These are phyloP conservation scores for Squalus acanthias DNA, from an alignment of 2,797 vertebrate species.

Conservation along the genomic window DNA sequence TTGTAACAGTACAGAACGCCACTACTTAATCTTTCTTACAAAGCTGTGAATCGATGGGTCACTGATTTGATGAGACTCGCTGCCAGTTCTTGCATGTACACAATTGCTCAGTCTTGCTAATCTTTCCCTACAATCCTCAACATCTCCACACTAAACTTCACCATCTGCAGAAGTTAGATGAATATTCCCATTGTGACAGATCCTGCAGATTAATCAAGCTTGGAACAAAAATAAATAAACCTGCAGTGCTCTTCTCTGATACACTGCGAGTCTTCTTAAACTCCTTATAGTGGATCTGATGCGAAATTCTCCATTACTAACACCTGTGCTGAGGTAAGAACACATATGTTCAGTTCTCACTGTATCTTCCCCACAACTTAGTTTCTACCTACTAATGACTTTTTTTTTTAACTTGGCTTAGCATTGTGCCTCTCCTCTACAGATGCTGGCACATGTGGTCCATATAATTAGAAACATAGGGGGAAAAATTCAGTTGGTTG, in stretches of 20 bases:
- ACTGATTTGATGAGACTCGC: neutral
- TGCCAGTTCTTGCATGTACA: neutral
- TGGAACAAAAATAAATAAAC: neutral
- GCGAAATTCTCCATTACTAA: neutral
- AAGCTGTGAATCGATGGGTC: neutral
- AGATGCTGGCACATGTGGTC: conserved; percentile 1
- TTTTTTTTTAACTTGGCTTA: neutral
- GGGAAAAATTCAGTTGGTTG: no score
- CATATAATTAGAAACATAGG: neutral
- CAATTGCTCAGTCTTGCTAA: neutral
- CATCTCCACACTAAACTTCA: neutral
- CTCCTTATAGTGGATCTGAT: neutral
- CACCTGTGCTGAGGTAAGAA: neutral
- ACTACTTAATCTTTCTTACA: neutral
- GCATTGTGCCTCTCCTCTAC: neutral
- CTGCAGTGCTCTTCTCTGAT: neutral
- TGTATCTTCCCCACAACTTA: neutral
- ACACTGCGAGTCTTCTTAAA: neutral
- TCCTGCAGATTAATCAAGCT: neutral
- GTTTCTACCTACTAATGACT: neutral
- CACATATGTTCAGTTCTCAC: neutral
- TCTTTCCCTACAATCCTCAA: neutral
- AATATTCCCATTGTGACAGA: neutral
- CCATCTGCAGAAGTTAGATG: neutral
- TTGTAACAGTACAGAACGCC: neutral